A percentile compares a stretch with the other conserved stretches of the same genome.
These are phyloP conservation scores for Trachemys scripta DNA, from an alignment of 2,113 vertebrate species.

Conservation along the genomic window DNA sequence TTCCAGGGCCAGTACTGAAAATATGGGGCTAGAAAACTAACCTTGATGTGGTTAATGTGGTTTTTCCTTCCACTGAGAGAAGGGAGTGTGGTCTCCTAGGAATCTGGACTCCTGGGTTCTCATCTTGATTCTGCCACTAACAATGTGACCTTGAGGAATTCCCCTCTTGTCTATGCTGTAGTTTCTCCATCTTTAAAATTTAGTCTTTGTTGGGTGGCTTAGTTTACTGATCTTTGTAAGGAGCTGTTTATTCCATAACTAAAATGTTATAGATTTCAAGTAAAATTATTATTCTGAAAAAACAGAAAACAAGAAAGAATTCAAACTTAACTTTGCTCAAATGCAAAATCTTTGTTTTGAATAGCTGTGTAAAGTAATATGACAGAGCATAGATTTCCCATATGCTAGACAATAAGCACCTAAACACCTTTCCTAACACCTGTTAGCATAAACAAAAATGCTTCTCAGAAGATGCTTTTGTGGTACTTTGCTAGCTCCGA, in stretches of 20 bases:
- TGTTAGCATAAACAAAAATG: background rate
- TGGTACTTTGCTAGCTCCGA: background rate
- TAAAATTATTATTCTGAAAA: background rate
- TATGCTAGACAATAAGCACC: background rate
- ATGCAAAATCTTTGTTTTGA: background rate
- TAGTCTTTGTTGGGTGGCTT: background rate
- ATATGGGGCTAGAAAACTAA: conserved; percentile 10
- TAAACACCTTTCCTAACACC: background rate
- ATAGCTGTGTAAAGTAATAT: background rate
- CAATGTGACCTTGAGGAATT: conserved; percentile 42
- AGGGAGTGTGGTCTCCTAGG: conserved; percentile 44
- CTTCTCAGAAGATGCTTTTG: background rate
- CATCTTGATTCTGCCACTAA: background rate
- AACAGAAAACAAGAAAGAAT: background rate
- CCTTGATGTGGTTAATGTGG: conserved; percentile 57
- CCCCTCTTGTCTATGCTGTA: background rate
- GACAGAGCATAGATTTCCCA: background rate
- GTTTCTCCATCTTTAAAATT: conserved; percentile 27
- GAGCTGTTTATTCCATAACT: background rate
- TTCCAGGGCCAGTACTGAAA: conserved; percentile 51
- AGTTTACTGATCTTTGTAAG: background rate
- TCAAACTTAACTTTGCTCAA: background rate
- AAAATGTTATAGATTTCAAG: background rate
- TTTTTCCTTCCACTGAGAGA: conserved; percentile 37
- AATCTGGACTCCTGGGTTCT: background rate